phyloP scores from a whole-genome alignment of 2,797 vertebrate species.

The Cichlasoma orientale region DNA sequence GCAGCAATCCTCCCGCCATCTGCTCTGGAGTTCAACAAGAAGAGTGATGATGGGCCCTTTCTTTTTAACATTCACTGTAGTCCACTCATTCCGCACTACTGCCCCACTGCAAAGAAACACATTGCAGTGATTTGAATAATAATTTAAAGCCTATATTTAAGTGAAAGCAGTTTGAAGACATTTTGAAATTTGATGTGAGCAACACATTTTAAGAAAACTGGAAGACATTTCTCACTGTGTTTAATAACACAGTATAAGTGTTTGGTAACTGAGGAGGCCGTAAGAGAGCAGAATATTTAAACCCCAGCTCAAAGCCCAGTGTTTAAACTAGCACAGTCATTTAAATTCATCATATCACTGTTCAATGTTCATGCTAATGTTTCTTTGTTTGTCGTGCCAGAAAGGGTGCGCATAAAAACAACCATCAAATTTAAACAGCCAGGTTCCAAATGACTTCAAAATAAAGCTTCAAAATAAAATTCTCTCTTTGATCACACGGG shows the following conservation, averaged over 20 bases:
- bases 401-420: too few relatives aligned
- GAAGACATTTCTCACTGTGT: neutral
- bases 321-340: too few relatives aligned
- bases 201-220: neutral
- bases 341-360: too few relatives aligned
- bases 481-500: too few relatives aligned
- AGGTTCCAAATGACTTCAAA: too few relatives aligned
- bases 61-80: slow-evolving; percentile 1
- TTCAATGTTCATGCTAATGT: too few relatives aligned
- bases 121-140: neutral
- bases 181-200: neutral
- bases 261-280: neutral
- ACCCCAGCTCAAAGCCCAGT: too few relatives aligned
- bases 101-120: neutral
- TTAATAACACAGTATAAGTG: neutral
- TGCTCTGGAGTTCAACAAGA: slow-evolving; percentile 2
- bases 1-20: slow-evolving; percentile 14
- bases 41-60: neutral
- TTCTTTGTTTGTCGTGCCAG: too few relatives aligned
- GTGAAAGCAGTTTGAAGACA: neutral
- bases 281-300: neutral
- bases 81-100: neutral
- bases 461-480: too few relatives aligned
- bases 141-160: neutral
- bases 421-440: too few relatives aligned